Base-by-base conservation (phyloP, 2,888 invertebrate genomes). In the Melanophora roralis region DNA sequence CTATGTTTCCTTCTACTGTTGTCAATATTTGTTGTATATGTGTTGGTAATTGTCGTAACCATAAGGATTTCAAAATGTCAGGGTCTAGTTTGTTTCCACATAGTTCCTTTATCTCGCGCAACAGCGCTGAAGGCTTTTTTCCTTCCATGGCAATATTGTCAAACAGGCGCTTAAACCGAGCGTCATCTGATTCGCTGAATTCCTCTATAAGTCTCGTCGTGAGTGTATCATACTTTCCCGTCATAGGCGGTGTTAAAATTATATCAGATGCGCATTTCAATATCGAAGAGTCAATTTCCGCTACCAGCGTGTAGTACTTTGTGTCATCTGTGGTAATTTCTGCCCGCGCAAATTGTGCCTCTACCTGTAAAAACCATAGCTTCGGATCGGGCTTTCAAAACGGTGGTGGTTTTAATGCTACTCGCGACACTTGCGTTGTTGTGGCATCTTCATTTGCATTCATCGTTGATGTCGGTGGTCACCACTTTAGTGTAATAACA, bases 31-130 rank as follows among this genome's bases (percentile, higher is more conserved):
- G 40, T 11, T 76, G 21, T 5, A 27, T 27, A 5, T 27, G 27
- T 5, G 3, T 5, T 6, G 27, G 27, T 27, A 27, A 6, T 6
- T 51, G 59, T 32, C 60, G 21, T n/a, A 45, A n/a, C 51, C 55
- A 43, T 23, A 40, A 34, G 2, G 51, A 65, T 34, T 65, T 65
- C 7, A 65, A 23, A n/a, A 65, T 36, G 6, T 65, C 65, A 1
- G 4, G 3, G 21, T 51, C 38, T n/a, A 65, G 38, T 9, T 51
- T 36, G 23, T 65, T 38, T 12, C 38, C 65, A 2, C 51, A 51
- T 11, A 38, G 21, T 11, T 49, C 38, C 32, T 8, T 51, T 2
- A 65, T 49, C 21, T 64, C 27, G 27, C 27, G 27, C 3, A 27
- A 6, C 6, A 27, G 6, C 27, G 27, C 27, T 5, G 27, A 27